Percentiles rank a stretch among this genome's conserved stretches.
phyloP scores from a whole-genome alignment of 1,140 invertebrate species.

The Pissodes strobi region DNA sequence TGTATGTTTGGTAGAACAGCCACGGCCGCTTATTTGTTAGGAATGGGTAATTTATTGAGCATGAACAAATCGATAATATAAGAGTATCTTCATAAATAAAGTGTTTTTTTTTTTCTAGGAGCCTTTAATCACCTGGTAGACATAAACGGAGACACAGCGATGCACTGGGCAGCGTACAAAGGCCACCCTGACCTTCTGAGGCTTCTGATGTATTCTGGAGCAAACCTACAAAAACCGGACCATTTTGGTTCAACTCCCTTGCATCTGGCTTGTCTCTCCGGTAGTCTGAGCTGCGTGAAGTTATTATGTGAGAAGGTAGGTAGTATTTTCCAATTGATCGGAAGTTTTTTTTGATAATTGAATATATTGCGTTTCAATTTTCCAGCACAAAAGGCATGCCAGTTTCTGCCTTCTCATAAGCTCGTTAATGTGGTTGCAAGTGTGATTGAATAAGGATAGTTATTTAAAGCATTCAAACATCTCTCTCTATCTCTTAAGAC shows the following conservation, averaged over 20 bases:
- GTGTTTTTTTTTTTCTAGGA: constrained; percentile 60
- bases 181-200: constrained; percentile 86
- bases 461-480: too few relatives aligned
- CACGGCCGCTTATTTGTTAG: constrained; percentile 84
- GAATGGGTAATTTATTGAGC: constrained; percentile 67
- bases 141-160: constrained; percentile 88
- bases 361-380: too few relatives aligned
- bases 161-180: constrained; percentile 94
- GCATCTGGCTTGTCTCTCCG: constrained; percentile 90
- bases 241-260: constrained; percentile 91
- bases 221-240: constrained; percentile 85
- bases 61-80: too few relatives aligned
- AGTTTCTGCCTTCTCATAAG: too few relatives aligned
- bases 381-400: too few relatives aligned
- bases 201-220: constrained; percentile 87
- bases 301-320: constrained; percentile 83
- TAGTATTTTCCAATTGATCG: constrained; percentile 9
- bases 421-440: too few relatives aligned
- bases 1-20: constrained; percentile 91
- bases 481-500: too few relatives aligned
- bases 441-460: too few relatives aligned
- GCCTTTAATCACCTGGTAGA: constrained; percentile 80
- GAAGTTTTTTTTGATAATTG: not conserved
- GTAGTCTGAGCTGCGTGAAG: constrained; percentile 79
- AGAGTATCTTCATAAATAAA: too few relatives aligned